Percentiles rank a stretch among this genome's conserved stretches.
Evolutionary conservation across 2,888 invertebrate species (phyloP).

Genomic region (Heliconius aoede): DNA sequence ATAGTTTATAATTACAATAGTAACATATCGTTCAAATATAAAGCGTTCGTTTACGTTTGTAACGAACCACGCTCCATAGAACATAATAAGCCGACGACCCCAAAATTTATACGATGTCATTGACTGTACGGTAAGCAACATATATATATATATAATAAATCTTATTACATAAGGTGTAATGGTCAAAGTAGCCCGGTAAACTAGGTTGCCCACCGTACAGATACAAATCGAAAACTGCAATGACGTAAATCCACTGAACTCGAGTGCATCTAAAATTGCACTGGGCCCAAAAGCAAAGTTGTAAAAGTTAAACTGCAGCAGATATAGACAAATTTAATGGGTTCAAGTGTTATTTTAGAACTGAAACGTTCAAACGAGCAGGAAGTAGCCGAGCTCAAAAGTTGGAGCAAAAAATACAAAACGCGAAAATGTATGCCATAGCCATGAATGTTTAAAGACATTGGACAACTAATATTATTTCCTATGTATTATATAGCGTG

Average conservation of each 20-base stretch:
- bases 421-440: not conserved
- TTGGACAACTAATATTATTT: not conserved
- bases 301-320: constrained; percentile 47
- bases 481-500: not conserved
- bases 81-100: constrained; percentile 42
- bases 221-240: constrained; percentile 42
- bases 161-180: constrained; percentile 23
- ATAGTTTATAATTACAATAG: constrained; percentile 2
- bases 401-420: not conserved
- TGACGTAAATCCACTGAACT: constrained; percentile 51
- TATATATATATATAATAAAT: too few species aligned
- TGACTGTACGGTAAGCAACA: constrained; percentile 39
- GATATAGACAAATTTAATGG: constrained; percentile 39
- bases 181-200: constrained; percentile 17
- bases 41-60: constrained; percentile 32
- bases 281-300: constrained; percentile 45
- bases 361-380: not conserved
- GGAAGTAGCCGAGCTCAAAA: not conserved
- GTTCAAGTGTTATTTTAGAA: constrained; percentile 15
- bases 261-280: constrained; percentile 49
- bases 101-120: constrained; percentile 46
- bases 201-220: constrained; percentile 32
- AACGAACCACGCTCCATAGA: constrained; percentile 32
- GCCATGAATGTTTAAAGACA: not conserved
- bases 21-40: constrained; percentile 13